Evolutionary conservation across 2,888 invertebrate genomes (phyloP).

Genomic region (Tupiocoris notatus): DNA sequence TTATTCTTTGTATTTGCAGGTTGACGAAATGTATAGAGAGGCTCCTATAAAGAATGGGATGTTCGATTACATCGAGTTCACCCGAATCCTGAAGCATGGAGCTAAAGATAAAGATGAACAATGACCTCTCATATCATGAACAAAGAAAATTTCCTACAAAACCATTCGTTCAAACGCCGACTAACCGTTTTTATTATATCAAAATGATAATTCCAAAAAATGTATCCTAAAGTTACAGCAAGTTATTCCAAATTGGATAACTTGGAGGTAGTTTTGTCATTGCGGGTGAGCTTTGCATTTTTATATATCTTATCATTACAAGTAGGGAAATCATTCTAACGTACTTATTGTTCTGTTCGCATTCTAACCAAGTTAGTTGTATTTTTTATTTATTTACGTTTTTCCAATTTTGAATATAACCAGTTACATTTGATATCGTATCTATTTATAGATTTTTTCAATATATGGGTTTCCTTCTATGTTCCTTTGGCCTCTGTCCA

Average conservation of each 20-base stretch:
- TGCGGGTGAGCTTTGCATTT: background rate
- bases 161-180: too few species aligned
- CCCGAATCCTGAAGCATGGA: slow-evolving; percentile 96
- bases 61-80: slow-evolving; percentile 98
- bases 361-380: slow-evolving; percentile 31
- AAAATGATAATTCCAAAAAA: too few species aligned
- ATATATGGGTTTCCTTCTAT: too few species aligned
- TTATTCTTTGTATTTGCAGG: slow-evolving; percentile 55
- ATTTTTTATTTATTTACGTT: slow-evolving; percentile 2
- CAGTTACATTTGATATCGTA: background rate
- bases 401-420: background rate
- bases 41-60: slow-evolving; percentile 91
- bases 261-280: too few species aligned
- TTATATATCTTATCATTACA: too few species aligned
- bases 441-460: too few species aligned
- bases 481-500: too few species aligned
- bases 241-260: too few species aligned
- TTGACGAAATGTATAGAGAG: slow-evolving; percentile 98
- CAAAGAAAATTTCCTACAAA: too few species aligned
- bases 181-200: too few species aligned
- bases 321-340: background rate
- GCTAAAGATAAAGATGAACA: slow-evolving; percentile 98
- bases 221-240: too few species aligned
- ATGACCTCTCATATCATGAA: too few species aligned
- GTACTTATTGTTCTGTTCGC: slow-evolving; percentile 17